Base-by-base conservation (phyloP, 1,140 invertebrate species). In the Ceratina australensis region DNA sequence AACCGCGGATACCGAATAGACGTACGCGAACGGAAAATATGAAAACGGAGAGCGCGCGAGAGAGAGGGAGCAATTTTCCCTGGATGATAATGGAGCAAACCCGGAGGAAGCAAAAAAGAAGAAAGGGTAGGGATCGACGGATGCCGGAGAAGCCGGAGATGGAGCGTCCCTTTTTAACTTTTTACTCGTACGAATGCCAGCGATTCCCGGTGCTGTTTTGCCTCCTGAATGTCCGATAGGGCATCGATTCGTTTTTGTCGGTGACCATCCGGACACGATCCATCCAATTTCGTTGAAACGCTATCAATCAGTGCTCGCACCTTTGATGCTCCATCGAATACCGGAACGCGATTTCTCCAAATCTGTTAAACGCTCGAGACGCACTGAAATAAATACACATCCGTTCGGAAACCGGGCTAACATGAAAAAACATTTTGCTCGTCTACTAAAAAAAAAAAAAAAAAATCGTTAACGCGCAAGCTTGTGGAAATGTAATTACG, bases 261-360 rank as follows among this genome's bases (percentile, higher is more conserved):
- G 50, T 59, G 57, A 71, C 42, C 67, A 24, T 71, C 20, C 68
- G 64, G 69, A 71, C 63, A 64, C 80, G 61, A 42, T 42, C 33
- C 33, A 82, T 82, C 50, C 81, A 80, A 82, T 82, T 81, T 81
- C 50, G 63, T 18, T 69, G 74, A 78, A 68, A 83, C 50, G 60
- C 28, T 67, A 54, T n/a, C 52, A n/a, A 54, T 16, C 52, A 54
- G 13, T n/a, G 52, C 52, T 16, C 52, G 52, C 4, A 54, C 52
- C 52, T 54, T 16, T 54, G 52, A 54, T 10, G 52, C 33, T 42
- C 33, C 33, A 42, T 42, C 33, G 33, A 42, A 42, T 10, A 10
- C 33, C n/a, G 52, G 2, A n/a, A 54, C 52, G 52, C n/a, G 15
- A 54, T 54, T 54, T 54, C 52, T 54, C n/a, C n/a, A 54, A 18